Conservation (phyloP, 1,140 invertebrate genomes). For the Amyelois transitella region DNA sequence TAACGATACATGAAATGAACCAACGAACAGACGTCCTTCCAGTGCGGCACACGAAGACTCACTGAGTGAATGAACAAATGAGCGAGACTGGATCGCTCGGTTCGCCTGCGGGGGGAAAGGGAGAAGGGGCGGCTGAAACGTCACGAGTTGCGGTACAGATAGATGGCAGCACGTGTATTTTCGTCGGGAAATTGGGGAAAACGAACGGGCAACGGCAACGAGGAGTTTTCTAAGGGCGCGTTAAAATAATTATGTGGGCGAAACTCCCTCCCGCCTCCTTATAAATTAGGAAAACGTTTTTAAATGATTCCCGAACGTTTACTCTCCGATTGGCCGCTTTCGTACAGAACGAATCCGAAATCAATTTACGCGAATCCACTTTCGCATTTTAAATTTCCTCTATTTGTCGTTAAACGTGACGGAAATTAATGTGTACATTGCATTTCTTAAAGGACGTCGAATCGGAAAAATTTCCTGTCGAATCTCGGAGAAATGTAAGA, state of each 20-base stretch:
- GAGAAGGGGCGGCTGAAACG: conserved; percentile 2
- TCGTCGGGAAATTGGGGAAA: background rate
- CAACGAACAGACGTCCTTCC: conserved; percentile 12
- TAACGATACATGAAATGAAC: conserved; percentile 32
- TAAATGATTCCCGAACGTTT: conserved; percentile 59
- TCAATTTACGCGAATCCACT: conserved; percentile 54
- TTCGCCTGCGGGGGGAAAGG: conserved; percentile 14
- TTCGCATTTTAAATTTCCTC: conserved; percentile 45
- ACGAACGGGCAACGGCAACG: background rate
- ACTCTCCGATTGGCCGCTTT: conserved; percentile 32
- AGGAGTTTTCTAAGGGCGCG: conserved; percentile 11
- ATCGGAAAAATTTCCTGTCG: conserved; percentile 26
- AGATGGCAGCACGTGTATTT: conserved; percentile 46
- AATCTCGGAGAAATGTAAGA: conserved; percentile 41
- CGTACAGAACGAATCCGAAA: conserved; percentile 43
- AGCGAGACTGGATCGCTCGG: conserved; percentile 18
- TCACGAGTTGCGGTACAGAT: conserved; percentile 13
- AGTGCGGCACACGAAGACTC: conserved; percentile 37
- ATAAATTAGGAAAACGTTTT: conserved; percentile 58
- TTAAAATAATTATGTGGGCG: conserved; percentile 35
- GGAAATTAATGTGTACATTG: conserved; percentile 65
- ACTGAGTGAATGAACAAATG: conserved; percentile 56
- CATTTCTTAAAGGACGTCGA: conserved; percentile 26
- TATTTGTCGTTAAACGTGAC: conserved; percentile 36
- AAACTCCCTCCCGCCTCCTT: conserved; percentile 25